Conservation (phyloP, 2,888 invertebrate genomes). For the Rhagonycha fulva region DNA sequence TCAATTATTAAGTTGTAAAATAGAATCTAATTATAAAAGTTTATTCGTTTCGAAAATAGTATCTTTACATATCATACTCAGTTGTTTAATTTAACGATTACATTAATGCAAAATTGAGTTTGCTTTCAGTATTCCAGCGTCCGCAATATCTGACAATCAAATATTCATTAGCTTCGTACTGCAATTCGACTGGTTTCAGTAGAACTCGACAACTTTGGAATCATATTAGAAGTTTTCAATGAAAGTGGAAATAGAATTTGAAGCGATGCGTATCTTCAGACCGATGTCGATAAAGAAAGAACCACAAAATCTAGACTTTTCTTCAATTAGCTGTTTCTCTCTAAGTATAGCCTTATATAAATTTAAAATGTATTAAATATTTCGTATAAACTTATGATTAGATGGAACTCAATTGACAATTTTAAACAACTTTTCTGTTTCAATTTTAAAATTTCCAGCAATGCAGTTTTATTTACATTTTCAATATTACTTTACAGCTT, state of each 20-base stretch:
- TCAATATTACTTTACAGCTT: not conserved
- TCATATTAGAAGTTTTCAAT: constrained; percentile 28
- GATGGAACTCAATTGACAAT: not conserved
- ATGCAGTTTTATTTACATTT: not conserved
- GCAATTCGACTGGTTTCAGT: constrained; percentile 22
- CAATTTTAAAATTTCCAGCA: not conserved
- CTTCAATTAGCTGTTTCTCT: not conserved
- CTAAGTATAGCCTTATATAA: not conserved
- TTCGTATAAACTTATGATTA: not conserved
- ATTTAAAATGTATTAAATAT: not conserved
- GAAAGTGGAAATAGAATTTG: constrained; percentile 22
- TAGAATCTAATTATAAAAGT: not conserved
- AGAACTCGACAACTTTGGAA: constrained; percentile 22
- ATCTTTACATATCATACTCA: not conserved
- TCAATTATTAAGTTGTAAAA: not conserved
- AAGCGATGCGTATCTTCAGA: constrained; percentile 21
- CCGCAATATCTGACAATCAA: constrained; percentile 25
- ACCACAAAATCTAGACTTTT: constrained; percentile 10
- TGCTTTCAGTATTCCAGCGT: constrained; percentile 23
- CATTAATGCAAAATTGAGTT: constrained; percentile 22
- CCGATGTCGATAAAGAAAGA: constrained; percentile 16
- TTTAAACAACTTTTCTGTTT: not conserved
- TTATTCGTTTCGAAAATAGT: not conserved
- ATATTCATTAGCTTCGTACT: constrained; percentile 25
- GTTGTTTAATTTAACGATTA: constrained; percentile 18